Evolutionary conservation across 2,888 invertebrate genomes (phyloP), one percentile per base, ranked within the genome.

Genomic region (Andrena bucephala): DNA sequence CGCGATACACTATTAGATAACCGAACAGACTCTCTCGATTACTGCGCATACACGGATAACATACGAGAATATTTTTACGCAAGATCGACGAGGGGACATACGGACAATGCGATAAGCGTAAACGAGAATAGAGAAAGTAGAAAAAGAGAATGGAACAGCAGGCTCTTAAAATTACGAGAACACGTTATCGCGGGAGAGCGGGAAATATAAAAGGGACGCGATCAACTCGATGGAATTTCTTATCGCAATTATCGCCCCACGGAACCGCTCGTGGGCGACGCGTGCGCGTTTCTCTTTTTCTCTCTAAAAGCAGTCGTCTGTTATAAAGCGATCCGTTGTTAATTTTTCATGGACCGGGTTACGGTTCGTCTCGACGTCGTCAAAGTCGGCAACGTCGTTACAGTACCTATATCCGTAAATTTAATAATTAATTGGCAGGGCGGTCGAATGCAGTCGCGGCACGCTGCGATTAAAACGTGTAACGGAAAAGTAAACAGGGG

Each of bases 221-320:
- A 42, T 42, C 42, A 42, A 52, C 57, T 16, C 57, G 73, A 81
- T 75, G 68, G 72, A 77, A 82, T 69, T 79, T 79, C 75, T 82
- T 83, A 62, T 33, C 72, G 48, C 60, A 76, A 83, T 83, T 79
- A 83, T 83, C 79, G 60, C 42, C 16, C 42, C 42, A 42, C 65
- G 59, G 59, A 71, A 52, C 10, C 16, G 24, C 42, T 36, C 60
- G 33, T 65, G 54, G 42, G 42, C 42, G 13, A 42, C 4, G 0
- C 42, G 42, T 1, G 42, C 16, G 16, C 42, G 42, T 42, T 42
- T 42, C n/a, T 42, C 10, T 33, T 36, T 48, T 27, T 1, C 27
- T 59, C 77, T 8, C n/a, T 16, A 31, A 48, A 24, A 59, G 20
- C 20, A 36, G n/a, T 29, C 27, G 6, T 2, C 8, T 8, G 33